These are phyloP conservation scores for Ranitomeya imitator DNA, from an alignment of 2,113 vertebrate species.

Conservation along the genomic window DNA sequence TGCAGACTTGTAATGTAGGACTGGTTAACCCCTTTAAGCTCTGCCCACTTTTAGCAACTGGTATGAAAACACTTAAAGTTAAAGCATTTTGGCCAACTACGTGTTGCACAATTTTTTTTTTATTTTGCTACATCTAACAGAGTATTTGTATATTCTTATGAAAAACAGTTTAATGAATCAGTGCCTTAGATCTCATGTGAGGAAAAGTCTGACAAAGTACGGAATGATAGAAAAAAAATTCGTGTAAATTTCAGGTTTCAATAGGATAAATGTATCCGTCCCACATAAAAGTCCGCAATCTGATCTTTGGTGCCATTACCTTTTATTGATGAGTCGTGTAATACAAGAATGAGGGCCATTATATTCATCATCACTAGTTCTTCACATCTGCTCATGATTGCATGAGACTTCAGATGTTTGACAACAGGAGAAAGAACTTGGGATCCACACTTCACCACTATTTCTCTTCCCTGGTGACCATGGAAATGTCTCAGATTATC, in stretches of 20 bases:
- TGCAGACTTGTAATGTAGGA: too few relatives aligned
- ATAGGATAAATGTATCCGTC: background rate
- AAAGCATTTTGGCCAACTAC: too few relatives aligned
- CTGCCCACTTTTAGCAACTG: too few relatives aligned
- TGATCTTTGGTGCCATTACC: background rate
- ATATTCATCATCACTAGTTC: background rate
- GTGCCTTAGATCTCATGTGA: too few relatives aligned
- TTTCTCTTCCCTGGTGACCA: background rate
- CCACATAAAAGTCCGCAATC: background rate
- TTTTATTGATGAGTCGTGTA: background rate
- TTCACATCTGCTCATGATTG: background rate
- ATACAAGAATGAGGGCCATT: slow-evolving; percentile 8
- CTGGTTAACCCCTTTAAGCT: too few relatives aligned
- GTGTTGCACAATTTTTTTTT: too few relatives aligned
- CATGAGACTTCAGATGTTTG: background rate
- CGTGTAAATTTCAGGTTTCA: background rate
- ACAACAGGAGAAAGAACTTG: slow-evolving; percentile 11
- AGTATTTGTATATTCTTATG: too few relatives aligned
- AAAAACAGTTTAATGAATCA: too few relatives aligned
- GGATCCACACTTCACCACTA: slow-evolving; percentile 20
- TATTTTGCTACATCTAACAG: too few relatives aligned
- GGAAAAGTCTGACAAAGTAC: too few relatives aligned
- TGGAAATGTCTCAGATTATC: background rate
- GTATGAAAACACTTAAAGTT: too few relatives aligned
- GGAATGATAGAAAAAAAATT: background rate